Evolutionary conservation across 2,797 vertebrate species (phyloP).

Genomic region (Poecilia velifera): DNA sequence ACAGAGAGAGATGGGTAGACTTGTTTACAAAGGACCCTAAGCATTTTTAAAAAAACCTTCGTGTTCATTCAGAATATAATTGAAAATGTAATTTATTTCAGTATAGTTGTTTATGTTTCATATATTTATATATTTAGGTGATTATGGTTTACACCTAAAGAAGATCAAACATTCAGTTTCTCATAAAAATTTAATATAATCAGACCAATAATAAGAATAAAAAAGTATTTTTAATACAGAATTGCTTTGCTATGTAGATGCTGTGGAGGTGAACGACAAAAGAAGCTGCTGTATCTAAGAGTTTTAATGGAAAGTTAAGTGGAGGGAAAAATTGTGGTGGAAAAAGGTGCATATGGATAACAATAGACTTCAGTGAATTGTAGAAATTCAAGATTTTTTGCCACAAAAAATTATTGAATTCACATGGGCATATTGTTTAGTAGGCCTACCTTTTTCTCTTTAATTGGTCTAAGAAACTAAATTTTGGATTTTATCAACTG

Average conservation of each 20-base stretch:
- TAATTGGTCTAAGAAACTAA: too few species aligned
- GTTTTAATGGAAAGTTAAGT: neutral
- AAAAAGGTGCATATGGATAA: neutral
- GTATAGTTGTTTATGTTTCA: too few species aligned
- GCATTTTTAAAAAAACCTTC: neutral
- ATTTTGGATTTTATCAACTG: too few species aligned
- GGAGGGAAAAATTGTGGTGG: neutral
- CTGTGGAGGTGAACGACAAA: neutral
- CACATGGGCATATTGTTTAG: neutral
- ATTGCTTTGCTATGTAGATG: neutral
- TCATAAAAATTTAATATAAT: neutral
- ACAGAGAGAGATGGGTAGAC: too few species aligned
- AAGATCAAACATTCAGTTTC: neutral
- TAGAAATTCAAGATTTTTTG: too few species aligned
- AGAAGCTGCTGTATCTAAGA: neutral
- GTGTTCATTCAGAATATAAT: neutral
- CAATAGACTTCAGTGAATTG: neutral
- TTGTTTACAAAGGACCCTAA: neutral
- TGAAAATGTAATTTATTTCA: neutral
- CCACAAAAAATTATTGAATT: too few species aligned
- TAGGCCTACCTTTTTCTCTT: neutral
- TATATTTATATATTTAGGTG: neutral
- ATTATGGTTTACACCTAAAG: neutral
- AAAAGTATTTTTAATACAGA: neutral
- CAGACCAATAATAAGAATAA: neutral